These are phyloP conservation scores for Onychomys arenicola DNA, from an alignment of 2,797 vertebrate species.

Conservation along the genomic window DNA sequence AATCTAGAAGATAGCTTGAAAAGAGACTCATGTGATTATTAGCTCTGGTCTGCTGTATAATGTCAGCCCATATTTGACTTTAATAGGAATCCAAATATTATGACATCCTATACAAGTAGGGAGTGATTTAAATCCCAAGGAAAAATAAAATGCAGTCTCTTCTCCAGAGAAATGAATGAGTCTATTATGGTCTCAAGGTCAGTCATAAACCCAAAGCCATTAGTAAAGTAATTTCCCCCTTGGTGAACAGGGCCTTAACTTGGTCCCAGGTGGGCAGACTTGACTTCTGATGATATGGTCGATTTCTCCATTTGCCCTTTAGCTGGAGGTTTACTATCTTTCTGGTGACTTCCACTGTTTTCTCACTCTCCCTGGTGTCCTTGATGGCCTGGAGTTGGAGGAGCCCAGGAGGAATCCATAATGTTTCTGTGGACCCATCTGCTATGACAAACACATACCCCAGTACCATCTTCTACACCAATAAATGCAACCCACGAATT, in stretches of 20 bases:
- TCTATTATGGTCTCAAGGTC: background rate
- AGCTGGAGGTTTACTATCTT: background rate
- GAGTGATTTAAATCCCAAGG: background rate
- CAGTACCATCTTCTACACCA: slow-evolving; percentile 91
- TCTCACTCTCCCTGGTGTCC: background rate
- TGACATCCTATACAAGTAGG: too few species aligned
- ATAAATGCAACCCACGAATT: slow-evolving; percentile 93
- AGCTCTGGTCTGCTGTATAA: background rate
- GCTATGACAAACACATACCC: background rate
- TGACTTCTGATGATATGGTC: background rate
- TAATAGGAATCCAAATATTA: background rate
- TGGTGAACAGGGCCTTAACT: background rate
- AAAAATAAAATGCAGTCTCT: background rate
- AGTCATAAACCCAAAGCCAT: background rate
- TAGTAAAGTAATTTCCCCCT: background rate
- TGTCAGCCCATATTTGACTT: background rate
- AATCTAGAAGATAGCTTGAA: background rate
- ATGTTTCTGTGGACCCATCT: background rate
- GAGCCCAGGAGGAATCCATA: background rate
- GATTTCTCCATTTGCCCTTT: background rate
- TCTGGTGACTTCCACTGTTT: background rate
- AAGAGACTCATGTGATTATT: background rate
- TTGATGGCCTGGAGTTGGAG: background rate
- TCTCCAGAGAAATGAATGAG: background rate
- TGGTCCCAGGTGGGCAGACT: background rate